Evolutionary conservation across 2,888 invertebrate genomes (phyloP).

Genomic region (Coecobrya sp.): DNA sequence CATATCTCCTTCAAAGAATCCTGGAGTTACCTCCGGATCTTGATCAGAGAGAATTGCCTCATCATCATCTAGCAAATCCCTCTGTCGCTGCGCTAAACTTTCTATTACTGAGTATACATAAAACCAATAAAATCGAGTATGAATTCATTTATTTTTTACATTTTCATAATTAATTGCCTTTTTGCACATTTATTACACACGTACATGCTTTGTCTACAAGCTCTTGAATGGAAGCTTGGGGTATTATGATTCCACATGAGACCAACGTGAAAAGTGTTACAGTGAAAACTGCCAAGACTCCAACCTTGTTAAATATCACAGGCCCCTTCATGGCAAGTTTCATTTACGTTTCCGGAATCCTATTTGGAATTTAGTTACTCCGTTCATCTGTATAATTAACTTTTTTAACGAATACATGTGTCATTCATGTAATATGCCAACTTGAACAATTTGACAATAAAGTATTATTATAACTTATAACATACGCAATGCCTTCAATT

Average conservation of each 20-base stretch:
- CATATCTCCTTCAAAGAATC: conserved; percentile 91
- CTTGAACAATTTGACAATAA: too few relatives aligned
- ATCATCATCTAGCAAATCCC: conserved; percentile 84
- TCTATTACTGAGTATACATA: conserved; percentile 82
- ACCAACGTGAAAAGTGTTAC: conserved; percentile 35
- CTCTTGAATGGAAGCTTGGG: conserved; percentile 83
- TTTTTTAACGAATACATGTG: too few relatives aligned
- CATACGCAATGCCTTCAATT: too few relatives aligned
- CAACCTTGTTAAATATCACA: conserved; percentile 24
- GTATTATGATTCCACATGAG: conserved; percentile 74
- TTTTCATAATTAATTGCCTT: background rate
- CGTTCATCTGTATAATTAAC: too few relatives aligned
- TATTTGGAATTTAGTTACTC: too few relatives aligned
- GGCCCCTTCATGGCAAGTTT: conserved; percentile 10
- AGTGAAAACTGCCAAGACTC: background rate
- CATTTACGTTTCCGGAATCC: background rate
- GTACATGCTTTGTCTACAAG: conserved; percentile 85
- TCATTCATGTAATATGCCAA: too few relatives aligned
- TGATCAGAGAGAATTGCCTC: conserved; percentile 87
- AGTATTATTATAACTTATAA: too few relatives aligned
- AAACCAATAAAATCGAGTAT: too few relatives aligned
- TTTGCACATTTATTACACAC: conserved; percentile 4
- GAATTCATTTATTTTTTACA: background rate
- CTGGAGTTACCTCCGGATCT: conserved; percentile 91
- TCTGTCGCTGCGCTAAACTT: conserved; percentile 83